Conservation (phyloP, 2,888 invertebrate genomes). For the Empis livida region DNA sequence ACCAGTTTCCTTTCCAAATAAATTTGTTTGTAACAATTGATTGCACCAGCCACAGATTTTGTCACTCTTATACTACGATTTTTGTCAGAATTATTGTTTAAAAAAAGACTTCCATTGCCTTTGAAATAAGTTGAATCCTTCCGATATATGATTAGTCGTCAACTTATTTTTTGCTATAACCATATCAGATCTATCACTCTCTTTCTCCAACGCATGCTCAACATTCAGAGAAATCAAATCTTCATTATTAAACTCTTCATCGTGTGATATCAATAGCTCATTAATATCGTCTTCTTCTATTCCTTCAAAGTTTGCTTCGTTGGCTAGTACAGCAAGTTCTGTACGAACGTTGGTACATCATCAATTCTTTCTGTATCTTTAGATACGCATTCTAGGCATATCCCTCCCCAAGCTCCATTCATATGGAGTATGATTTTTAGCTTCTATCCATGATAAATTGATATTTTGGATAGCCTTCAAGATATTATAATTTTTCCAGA, state of each 20-base stretch:
- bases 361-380: constrained; percentile 3
- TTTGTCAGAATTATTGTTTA: neutral
- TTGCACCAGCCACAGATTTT: neutral
- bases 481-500: constrained; percentile 11
- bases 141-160: constrained; percentile 1
- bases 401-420: constrained; percentile 8
- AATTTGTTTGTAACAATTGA: constrained; percentile 2
- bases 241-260: neutral
- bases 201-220: neutral
- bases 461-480: constrained; percentile 10
- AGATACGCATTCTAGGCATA: constrained; percentile 9
- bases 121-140: constrained; percentile 2
- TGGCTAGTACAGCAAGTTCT: constrained; percentile 9
- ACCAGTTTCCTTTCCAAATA: neutral
- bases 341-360: constrained; percentile 3
- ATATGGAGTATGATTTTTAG: constrained; percentile 8
- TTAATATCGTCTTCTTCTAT: constrained; percentile 3
- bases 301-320: constrained; percentile 5
- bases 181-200: constrained; percentile 1
- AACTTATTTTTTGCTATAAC: constrained; percentile 3
- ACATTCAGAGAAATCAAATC: neutral
- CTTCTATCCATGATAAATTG: constrained; percentile 7
- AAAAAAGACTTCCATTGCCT: constrained; percentile 3
- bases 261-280: constrained; percentile 3
- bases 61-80: constrained; percentile 1